These are phyloP conservation scores for Lepilemur septentrionalis DNA, from an alignment of 2,797 vertebrate genomes.

Conservation along the genomic window DNA sequence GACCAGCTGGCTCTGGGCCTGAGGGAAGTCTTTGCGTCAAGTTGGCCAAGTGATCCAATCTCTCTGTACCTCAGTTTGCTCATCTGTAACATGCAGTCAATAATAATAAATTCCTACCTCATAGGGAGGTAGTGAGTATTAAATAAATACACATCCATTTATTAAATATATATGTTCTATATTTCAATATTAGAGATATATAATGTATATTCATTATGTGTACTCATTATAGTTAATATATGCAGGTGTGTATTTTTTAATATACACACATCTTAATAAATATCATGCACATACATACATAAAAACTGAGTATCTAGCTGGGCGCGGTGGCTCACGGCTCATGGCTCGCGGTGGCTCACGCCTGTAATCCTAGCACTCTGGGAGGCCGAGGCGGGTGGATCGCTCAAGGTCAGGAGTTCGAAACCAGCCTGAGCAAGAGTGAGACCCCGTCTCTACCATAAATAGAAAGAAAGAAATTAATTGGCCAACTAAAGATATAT, in stretches of 20 bases:
- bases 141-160: not conserved
- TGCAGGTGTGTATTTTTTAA: not conserved
- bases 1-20: rapidly evolving
- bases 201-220: not conserved
- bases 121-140: not conserved
- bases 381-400: no score
- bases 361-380: no score
- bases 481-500: no score
- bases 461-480: no score
- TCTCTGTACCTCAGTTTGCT: not conserved
- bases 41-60: not conserved
- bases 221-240: not conserved
- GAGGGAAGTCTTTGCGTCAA: not conserved
- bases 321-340: no score
- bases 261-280: not conserved
- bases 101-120: not conserved
- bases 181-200: not conserved
- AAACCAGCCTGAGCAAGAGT: no score
- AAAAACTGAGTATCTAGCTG: not conserved
- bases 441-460: no score
- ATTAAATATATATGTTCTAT: not conserved
- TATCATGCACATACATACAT: not conserved
- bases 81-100: not conserved
- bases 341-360: no score
- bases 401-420: no score